Base-by-base conservation (phyloP, 2,888 invertebrate species). In the Chelonus formosanus region DNA sequence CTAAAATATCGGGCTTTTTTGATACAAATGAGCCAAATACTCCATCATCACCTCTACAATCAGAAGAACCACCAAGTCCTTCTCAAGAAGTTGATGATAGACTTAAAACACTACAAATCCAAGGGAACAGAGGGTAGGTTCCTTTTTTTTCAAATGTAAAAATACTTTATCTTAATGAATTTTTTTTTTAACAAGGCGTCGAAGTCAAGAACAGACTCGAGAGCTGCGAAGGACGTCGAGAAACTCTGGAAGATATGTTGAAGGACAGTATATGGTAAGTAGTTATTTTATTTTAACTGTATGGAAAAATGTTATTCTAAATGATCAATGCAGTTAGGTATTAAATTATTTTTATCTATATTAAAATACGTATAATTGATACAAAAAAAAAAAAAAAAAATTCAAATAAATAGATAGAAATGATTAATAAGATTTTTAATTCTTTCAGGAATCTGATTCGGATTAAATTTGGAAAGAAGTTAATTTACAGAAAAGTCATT, bases 241-340 rank as follows among this genome's bases (percentile, higher is more conserved):
- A 71, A 82, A 82, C 70, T 81, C 82, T 8, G 82, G 82, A 36
- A 77, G 81, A 64, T 82, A 82, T 43, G 71, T 82, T 35, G 76
- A 81, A 70, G 82, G 82, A 35, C 82, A 82, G 71, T 82, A 82
- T 52, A 82, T 82, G 82, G 82, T 82, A 68, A 76, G 72, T 72
- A 54, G 53, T 3, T 6, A 40, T 45, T 45, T 43, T 40, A 32
- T 35, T 44, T 43, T 45, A 45, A 63, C 8, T 32, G 6, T 45
- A 45, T 45, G 58, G 3, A 40, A 20, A 35, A 60, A 7, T 56
- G 60, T 62, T 63, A 55, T 44, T 35, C 4, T 32, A 4, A 20
- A 3, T 1, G 1, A 20, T 2, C 20, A 20, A 20, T 20, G 20
- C 20, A 2, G 1, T 20, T 2, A 20, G 2, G 20, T 20, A 20